These are phyloP conservation scores for Alviniconcha strummeri DNA, from an alignment of 2,888 invertebrate species.

Conservation along the genomic window DNA sequence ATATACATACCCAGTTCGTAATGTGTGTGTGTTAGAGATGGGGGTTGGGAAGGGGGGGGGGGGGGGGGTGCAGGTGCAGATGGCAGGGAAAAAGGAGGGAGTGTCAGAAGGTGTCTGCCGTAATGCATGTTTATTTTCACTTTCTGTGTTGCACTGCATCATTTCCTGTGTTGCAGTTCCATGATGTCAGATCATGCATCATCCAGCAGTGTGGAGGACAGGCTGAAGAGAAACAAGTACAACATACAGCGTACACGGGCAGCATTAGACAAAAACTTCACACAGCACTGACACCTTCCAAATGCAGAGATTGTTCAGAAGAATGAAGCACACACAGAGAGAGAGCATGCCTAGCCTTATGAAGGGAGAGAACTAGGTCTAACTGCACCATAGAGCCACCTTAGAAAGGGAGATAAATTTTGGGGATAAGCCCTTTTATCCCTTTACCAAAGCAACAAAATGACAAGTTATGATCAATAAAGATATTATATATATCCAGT, in stretches of 20 bases:
- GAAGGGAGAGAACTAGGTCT: not conserved
- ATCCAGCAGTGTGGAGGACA: conserved; percentile 84
- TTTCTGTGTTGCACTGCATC: too few relatives aligned
- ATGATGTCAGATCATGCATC: conserved; percentile 81
- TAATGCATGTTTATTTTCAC: too few relatives aligned
- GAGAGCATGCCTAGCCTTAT: not conserved
- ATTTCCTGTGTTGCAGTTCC: conserved; percentile 75
- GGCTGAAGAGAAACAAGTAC: conserved; percentile 91
- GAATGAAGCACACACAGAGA: not conserved
- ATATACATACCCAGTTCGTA: too few relatives aligned
- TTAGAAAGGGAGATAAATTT: not conserved
- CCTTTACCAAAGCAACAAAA: too few relatives aligned
- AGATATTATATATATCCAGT: too few relatives aligned
- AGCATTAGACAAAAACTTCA: conserved; percentile 91
- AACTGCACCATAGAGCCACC: not conserved
- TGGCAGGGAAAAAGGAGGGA: too few relatives aligned
- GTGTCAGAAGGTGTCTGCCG: too few relatives aligned
- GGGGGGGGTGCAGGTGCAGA: too few relatives aligned
- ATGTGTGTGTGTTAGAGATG: too few relatives aligned
- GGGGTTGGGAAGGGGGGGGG: too few relatives aligned
- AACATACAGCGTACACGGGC: conserved; percentile 88
- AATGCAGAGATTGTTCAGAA: not conserved
- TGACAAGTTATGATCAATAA: too few relatives aligned
- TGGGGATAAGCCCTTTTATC: too few relatives aligned
- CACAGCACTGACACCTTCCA: conserved; percentile 67